These are phyloP conservation scores for Leptopilina syphax DNA, from an alignment of 2,888 invertebrate species.

Conservation along the genomic window DNA sequence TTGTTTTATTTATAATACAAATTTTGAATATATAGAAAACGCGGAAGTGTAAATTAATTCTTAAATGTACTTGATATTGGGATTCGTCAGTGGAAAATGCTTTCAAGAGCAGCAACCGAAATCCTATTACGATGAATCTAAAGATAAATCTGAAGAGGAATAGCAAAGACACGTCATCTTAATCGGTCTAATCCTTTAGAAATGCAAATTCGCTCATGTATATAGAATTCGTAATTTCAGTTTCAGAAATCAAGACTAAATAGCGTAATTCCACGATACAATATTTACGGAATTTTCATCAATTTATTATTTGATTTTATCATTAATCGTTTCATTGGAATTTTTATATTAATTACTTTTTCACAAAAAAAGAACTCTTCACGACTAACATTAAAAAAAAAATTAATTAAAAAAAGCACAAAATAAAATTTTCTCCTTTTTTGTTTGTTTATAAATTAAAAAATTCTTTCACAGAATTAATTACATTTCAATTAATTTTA, in stretches of 20 bases:
- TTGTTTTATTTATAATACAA: neutral
- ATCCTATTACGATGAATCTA: constrained; percentile 13
- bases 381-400: too few species aligned
- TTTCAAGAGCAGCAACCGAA: constrained; percentile 2
- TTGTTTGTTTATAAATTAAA: too few species aligned
- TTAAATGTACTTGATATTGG: neutral
- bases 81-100: constrained; percentile 5
- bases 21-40: neutral
- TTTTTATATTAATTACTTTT: too few species aligned
- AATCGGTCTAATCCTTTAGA: constrained; percentile 14
- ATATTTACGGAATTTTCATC: neutral
- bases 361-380: too few species aligned
- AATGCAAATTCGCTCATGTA: constrained; percentile 23
- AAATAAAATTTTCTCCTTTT: too few species aligned
- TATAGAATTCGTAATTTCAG: constrained; percentile 1
- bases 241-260: constrained; percentile 1
- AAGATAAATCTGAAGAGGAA: constrained; percentile 1
- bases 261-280: neutral
- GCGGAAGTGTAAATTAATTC: neutral
- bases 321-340: too few species aligned
- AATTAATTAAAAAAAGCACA: too few species aligned
- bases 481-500: too few species aligned
- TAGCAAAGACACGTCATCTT: constrained; percentile 15
- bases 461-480: too few species aligned
- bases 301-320: too few species aligned